Conservation (phyloP, 2,888 invertebrate species). For the Chironomus tentans region DNA sequence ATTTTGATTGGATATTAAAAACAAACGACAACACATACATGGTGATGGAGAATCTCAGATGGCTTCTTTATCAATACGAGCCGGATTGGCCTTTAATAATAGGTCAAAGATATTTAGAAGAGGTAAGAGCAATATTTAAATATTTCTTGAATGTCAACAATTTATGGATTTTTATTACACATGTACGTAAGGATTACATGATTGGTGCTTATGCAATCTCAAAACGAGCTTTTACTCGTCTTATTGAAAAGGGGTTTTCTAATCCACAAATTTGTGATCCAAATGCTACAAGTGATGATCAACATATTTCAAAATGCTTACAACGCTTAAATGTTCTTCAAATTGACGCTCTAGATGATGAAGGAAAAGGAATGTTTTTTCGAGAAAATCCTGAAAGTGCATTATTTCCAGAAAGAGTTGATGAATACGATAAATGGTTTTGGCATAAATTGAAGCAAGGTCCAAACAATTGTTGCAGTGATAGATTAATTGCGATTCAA, state of each 20-base stretch:
- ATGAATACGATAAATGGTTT: conserved; percentile 12
- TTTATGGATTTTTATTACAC: too few relatives aligned
- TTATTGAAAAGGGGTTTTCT: conserved; percentile 6
- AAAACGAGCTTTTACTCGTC: background rate
- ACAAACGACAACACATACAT: conserved; percentile 68
- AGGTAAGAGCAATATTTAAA: background rate
- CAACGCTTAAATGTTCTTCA: background rate
- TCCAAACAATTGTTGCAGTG: background rate
- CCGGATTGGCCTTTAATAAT: conserved; percentile 19
- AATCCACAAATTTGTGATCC: background rate
- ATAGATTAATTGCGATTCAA: conserved; percentile 4
- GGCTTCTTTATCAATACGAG: conserved; percentile 4
- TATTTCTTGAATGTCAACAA: too few relatives aligned
- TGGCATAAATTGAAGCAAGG: conserved; percentile 20
- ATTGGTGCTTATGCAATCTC: background rate
- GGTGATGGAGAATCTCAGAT: conserved; percentile 2
- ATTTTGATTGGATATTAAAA: conserved; percentile 89
- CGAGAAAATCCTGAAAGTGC: background rate
- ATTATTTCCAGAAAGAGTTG: background rate
- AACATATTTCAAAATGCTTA: conserved; percentile 1
- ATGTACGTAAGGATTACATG: conserved; percentile 11
- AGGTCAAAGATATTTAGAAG: background rate
- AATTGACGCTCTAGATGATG: conserved; percentile 9
- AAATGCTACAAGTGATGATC: background rate
- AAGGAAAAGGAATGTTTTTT: conserved; percentile 14